A percentile compares a stretch with the other conserved stretches of the same genome.
Evolutionary conservation across 2,797 vertebrate species (phyloP).

Genomic region (Tokudaia muenninki): DNA sequence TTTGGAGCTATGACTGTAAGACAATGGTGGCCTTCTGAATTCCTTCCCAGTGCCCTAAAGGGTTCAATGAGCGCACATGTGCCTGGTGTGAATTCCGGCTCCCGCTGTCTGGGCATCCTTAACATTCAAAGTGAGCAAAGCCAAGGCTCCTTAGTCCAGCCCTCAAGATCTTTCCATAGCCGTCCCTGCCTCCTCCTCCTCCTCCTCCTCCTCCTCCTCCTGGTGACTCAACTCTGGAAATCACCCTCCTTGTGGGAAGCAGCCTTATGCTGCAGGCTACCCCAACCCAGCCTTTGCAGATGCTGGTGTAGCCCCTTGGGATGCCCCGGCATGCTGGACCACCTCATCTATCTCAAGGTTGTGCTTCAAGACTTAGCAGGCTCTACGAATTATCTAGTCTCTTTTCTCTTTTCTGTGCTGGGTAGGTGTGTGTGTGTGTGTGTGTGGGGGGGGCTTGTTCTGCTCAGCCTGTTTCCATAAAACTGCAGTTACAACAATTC

Average conservation of each 20-base stretch:
- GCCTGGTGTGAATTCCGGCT: not conserved
- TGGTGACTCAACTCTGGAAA: not conserved
- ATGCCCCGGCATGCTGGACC: not conserved
- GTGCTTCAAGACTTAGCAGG: not conserved
- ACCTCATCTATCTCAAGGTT: not conserved
- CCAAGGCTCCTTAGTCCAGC: not conserved
- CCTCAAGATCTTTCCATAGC: not conserved
- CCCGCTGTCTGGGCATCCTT: not conserved
- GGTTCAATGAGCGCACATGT: not conserved
- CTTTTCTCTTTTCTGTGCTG: not conserved
- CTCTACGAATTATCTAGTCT: not conserved
- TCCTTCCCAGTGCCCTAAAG: not conserved
- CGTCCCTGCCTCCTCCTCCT: not conserved
- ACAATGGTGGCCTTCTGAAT: not conserved
- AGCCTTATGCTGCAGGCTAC: not conserved
- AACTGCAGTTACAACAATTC: not conserved
- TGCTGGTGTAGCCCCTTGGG: not conserved
- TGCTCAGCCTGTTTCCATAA: not conserved
- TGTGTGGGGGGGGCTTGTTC: not conserved
- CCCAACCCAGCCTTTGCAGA: not conserved
- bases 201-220: no score
- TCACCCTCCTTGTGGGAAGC: not conserved
- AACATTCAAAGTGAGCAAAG: not conserved
- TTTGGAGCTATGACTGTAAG: not conserved
- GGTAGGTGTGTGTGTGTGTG: not conserved